Conservation (phyloP, 2,797 vertebrate species). For the Phalloptychus januarius region DNA sequence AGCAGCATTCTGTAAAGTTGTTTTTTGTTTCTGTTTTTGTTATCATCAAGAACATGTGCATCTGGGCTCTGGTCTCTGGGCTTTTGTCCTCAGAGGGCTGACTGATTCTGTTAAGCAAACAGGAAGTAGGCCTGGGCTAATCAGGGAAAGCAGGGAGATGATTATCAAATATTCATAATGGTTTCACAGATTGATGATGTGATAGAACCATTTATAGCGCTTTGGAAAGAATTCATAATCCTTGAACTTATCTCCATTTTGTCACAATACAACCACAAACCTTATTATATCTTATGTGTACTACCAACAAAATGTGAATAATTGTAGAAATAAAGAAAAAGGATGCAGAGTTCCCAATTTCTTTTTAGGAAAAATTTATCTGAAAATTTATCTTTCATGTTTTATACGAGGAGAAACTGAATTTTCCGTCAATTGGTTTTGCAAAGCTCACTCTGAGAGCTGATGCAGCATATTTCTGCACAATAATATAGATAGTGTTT, state of each 20-base stretch:
- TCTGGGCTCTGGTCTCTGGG: no score
- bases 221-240: background rate
- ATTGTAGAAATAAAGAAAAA: background rate
- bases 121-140: conserved; percentile 65
- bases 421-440: background rate
- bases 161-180: conserved; percentile 60
- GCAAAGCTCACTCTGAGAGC: background rate
- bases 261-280: background rate
- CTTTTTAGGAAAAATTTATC: background rate
- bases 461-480: background rate
- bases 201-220: no score
- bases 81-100: conserved; percentile 26
- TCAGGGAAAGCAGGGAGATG: conserved; percentile 69
- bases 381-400: background rate
- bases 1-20: conserved; percentile 36
- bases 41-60: conserved; percentile 30
- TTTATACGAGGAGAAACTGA: background rate
- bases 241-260: background rate
- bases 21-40: no score
- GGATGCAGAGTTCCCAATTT: background rate
- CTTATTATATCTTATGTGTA: no score
- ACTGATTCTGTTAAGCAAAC: conserved; percentile 62
- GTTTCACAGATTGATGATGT: conserved; percentile 31
- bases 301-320: background rate
- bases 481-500: background rate